phyloP scores from a whole-genome alignment of 2,797 vertebrate genomes.

The Spea hammondii region DNA sequence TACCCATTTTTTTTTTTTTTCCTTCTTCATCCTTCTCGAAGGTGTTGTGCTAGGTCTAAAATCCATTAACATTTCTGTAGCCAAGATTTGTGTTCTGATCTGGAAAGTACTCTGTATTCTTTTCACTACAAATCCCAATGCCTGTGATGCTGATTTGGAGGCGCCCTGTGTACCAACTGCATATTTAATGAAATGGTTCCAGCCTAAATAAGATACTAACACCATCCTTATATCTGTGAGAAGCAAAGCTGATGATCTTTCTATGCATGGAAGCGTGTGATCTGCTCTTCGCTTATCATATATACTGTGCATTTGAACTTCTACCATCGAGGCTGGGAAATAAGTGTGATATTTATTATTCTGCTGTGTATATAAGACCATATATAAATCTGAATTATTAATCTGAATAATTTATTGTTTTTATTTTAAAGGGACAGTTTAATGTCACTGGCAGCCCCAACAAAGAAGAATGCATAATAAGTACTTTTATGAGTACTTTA shows the following conservation, averaged over 20 bases:
- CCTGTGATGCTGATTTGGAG: conserved; percentile 22
- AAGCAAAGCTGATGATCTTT: conserved; percentile 43
- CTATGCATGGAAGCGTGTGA: conserved; percentile 36
- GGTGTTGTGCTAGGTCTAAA: not conserved
- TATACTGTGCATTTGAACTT: conserved; percentile 1
- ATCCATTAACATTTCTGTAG: conserved; percentile 2
- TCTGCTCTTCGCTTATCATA: conserved; percentile 35
- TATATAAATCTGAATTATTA: conserved; percentile 14
- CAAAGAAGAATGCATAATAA: too few species aligned
- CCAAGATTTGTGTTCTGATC: conserved; percentile 26
- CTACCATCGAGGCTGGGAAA: conserved; percentile 9
- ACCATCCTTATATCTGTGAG: conserved; percentile 45
- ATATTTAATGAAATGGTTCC: conserved; percentile 46
- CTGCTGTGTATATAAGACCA: too few species aligned
- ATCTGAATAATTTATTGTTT: conserved; percentile 22
- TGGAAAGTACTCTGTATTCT: conserved; percentile 17
- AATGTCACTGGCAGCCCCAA: too few species aligned
- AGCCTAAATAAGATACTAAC: conserved; percentile 41
- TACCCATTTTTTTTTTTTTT: too few species aligned
- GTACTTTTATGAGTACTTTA: too few species aligned
- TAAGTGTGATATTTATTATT: conserved; percentile 22
- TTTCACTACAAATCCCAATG: conserved; percentile 25
- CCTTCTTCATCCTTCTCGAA: too few species aligned
- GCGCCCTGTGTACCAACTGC: conserved; percentile 41
- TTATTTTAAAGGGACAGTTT: not conserved